phyloP scores from a whole-genome alignment of 2,888 invertebrate species.

The Ochlodes sylvanus region DNA sequence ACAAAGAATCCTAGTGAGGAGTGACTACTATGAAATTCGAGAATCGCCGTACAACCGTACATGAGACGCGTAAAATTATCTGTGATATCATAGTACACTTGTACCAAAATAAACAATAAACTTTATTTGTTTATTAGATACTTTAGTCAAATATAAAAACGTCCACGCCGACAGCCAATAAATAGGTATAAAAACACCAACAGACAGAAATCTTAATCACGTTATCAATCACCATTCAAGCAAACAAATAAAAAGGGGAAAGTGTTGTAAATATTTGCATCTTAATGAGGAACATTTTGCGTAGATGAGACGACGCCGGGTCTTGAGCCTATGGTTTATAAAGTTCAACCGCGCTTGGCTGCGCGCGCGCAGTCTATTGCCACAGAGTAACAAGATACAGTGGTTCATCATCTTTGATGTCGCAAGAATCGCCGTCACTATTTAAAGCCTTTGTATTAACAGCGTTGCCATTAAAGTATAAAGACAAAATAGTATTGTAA shows the following conservation, averaged over 20 bases:
- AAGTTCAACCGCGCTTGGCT: constrained; percentile 68
- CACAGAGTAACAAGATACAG: constrained; percentile 56
- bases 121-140: neutral
- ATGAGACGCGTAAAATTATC: no score
- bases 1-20: no score
- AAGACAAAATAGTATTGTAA: no score
- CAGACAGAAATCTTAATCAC: constrained; percentile 6
- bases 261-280: constrained; percentile 29
- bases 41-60: no score
- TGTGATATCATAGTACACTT: no score
- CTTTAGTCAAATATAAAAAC: neutral
- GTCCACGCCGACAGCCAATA: neutral
- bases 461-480: no score
- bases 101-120: no score
- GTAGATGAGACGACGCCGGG: constrained; percentile 54
- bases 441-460: no score
- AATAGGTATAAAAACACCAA: neutral
- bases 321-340: constrained; percentile 67
- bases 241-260: constrained; percentile 30
- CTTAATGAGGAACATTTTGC: constrained; percentile 31
- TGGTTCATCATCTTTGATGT: neutral
- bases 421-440: neutral
- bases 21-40: no score
- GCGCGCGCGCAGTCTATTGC: constrained; percentile 58
- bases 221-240: constrained; percentile 30